Evolutionary conservation across 2,888 invertebrate species (phyloP).

Genomic region (Hirtodrosophila confusa): DNA sequence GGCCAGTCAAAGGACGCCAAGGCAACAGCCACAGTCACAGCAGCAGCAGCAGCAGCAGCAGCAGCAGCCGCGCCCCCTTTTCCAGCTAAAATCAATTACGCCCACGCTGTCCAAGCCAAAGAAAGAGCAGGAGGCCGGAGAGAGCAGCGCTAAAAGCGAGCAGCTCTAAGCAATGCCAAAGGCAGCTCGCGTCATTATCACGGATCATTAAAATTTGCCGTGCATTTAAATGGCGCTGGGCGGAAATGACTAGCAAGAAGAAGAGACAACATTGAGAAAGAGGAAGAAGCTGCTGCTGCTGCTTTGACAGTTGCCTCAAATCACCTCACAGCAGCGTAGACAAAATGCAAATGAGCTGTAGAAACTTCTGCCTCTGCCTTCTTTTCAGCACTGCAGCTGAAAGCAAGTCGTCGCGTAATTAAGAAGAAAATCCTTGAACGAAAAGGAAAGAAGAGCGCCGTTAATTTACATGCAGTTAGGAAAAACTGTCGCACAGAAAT

Average conservation of each 20-base stretch:
- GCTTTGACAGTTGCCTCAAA: constrained; percentile 35
- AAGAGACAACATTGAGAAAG: constrained; percentile 8
- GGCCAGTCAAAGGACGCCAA: constrained; percentile 25
- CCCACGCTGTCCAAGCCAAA: constrained; percentile 4
- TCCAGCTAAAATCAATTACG: constrained; percentile 67
- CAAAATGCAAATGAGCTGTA: constrained; percentile 74
- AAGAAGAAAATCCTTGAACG: constrained; percentile 65
- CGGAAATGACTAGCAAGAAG: constrained; percentile 43
- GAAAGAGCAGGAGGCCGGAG: background rate
- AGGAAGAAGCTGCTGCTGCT: constrained; percentile 7
- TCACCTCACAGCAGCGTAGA: constrained; percentile 32
- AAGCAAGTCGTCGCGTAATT: constrained; percentile 63
- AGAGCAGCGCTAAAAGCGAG: background rate
- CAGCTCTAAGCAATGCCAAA: constrained; percentile 43
- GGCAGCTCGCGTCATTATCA: constrained; percentile 77
- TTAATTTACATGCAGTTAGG: constrained; percentile 21
- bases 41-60: constrained; percentile 7
- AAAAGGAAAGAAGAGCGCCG: constrained; percentile 21
- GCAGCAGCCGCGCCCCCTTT: constrained; percentile 31
- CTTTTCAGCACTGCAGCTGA: constrained; percentile 34
- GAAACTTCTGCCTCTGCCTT: constrained; percentile 1
- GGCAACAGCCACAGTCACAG: background rate
- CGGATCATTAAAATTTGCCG: constrained; percentile 80
- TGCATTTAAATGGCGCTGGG: constrained; percentile 53
- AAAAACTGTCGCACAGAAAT: constrained; percentile 20